Evolutionary conservation across 2,113 vertebrate genomes (phyloP).

Genomic region (Patagioenas fasciata): DNA sequence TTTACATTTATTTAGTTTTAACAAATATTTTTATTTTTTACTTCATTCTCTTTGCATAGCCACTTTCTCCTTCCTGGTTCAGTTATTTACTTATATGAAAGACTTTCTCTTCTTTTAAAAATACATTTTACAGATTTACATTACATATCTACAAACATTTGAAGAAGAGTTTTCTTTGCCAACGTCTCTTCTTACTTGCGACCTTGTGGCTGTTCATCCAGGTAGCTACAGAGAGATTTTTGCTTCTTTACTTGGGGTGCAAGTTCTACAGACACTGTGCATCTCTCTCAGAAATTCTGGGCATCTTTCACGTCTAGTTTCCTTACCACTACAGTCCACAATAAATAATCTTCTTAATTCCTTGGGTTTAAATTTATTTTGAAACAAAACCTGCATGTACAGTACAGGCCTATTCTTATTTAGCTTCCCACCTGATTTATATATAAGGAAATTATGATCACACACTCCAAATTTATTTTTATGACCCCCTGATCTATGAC

Average conservation of each 20-base stretch:
- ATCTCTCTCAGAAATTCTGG: background rate
- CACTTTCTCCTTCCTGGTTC: background rate
- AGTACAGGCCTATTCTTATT: background rate
- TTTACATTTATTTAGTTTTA: background rate
- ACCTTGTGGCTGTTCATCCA: background rate
- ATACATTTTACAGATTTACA: background rate
- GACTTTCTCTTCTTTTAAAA: background rate
- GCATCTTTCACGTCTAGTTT: background rate
- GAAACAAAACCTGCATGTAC: background rate
- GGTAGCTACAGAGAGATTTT: background rate
- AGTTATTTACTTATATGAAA: background rate
- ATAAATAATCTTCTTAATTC: background rate
- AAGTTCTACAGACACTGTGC: background rate
- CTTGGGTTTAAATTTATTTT: background rate
- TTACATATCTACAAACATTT: background rate
- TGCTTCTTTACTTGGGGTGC: background rate
- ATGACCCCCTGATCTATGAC: conserved; percentile 29
- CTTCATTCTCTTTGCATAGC: background rate
- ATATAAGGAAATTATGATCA: background rate
- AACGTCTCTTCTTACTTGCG: background rate
- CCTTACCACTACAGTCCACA: background rate
- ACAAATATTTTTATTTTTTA: background rate
- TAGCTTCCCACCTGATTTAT: background rate
- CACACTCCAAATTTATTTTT: background rate
- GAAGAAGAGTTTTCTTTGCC: background rate